Conservation (phyloP, 2,888 invertebrate genomes). For the Drosophila prostipennis region DNA sequence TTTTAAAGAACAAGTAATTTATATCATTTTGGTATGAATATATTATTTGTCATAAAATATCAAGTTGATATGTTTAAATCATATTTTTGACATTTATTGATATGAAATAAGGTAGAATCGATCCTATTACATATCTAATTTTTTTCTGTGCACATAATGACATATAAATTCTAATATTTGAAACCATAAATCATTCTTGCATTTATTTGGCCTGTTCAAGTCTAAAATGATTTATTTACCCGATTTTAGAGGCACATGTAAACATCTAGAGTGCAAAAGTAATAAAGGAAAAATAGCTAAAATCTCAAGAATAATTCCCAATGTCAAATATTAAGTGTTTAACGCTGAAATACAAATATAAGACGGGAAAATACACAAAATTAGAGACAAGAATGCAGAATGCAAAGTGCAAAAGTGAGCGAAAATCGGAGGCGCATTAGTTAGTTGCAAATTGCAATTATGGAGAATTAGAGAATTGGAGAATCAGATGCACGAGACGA, state of each 20-base stretch:
- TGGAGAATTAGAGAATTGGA: conserved; percentile 67
- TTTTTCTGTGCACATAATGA: no score
- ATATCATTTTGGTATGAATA: no score
- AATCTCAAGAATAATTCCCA: conserved; percentile 21
- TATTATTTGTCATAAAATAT: no score
- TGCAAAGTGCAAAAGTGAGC: conserved; percentile 58
- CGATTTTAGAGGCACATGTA: conserved; percentile 27
- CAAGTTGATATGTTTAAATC: no score
- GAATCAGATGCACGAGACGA: conserved; percentile 61
- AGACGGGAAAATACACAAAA: conserved; percentile 36
- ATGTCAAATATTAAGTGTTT: conserved; percentile 62
- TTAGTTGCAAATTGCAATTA: conserved; percentile 67
- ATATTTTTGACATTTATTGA: no score
- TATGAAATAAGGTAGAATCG: no score
- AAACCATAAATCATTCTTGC: not conserved
- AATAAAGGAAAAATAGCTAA: conserved; percentile 37
- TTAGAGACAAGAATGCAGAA: conserved; percentile 53
- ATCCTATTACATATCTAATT: no score
- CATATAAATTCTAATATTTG: not conserved
- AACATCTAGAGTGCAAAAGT: conserved; percentile 55
- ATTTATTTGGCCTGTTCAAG: not conserved
- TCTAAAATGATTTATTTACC: conserved; percentile 30
- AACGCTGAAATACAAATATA: conserved; percentile 34
- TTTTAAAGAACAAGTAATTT: no score
- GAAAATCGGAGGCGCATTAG: conserved; percentile 72